These are phyloP conservation scores for Pachypeltis micranthus DNA, from an alignment of 1,140 invertebrate genomes.

Conservation along the genomic window DNA sequence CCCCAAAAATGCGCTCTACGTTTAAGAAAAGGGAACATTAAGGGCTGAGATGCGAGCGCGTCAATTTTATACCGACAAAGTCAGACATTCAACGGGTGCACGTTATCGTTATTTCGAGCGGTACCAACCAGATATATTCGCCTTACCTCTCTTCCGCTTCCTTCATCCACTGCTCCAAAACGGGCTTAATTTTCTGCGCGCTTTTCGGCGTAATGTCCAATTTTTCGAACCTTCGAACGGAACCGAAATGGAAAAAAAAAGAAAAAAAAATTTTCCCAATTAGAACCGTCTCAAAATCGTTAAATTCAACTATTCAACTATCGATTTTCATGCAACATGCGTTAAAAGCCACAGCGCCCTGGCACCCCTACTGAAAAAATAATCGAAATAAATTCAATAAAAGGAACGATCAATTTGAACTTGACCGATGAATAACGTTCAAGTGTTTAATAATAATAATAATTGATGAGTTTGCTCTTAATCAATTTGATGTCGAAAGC, in stretches of 20 bases:
- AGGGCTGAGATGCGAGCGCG: too few species aligned
- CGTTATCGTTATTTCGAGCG: background rate
- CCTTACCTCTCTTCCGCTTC: conserved; percentile 91
- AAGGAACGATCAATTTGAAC: conserved; percentile 32
- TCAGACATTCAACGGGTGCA: too few species aligned
- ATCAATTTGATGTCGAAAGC: conserved; percentile 8
- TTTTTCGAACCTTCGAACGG: conserved; percentile 87
- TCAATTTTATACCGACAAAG: too few species aligned
- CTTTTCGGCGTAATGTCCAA: conserved; percentile 98
- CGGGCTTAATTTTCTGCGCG: conserved; percentile 97
- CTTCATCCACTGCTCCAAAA: conserved; percentile 95
- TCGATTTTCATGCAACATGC: conserved; percentile 2
- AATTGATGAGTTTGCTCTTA: conserved; percentile 6
- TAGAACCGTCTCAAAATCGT: background rate
- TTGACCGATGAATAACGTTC: background rate
- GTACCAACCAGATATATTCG: too few species aligned
- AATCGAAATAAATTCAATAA: conserved; percentile 15
- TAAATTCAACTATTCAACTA: too few species aligned
- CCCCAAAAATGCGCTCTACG: too few species aligned
- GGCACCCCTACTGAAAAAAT: conserved; percentile 33
- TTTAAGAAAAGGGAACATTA: conserved; percentile 6
- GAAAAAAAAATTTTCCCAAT: background rate
- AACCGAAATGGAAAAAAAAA: conserved; percentile 21
- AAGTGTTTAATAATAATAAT: background rate
- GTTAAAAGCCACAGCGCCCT: conserved; percentile 35